Evolutionary conservation across 64 coral and sea anemone genomes (phyloP).

Genomic region (Orbicella faveolata): DNA sequence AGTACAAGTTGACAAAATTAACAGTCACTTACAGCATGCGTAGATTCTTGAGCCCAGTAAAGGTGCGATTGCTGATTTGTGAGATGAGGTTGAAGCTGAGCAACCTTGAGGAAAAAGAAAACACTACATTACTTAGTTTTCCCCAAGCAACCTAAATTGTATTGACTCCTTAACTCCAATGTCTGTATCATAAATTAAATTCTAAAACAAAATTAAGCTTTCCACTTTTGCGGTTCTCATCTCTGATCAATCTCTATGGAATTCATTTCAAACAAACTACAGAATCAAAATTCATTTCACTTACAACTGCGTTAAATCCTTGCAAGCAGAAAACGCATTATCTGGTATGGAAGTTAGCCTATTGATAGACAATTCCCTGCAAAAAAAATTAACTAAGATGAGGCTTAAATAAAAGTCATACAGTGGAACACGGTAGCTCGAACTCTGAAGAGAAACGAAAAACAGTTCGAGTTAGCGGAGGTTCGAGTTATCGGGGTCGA

Average conservation of each 20-base stretch:
- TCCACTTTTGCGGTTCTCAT: no score
- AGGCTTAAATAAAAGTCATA: not conserved
- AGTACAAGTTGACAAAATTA: not conserved
- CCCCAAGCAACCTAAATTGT: no score
- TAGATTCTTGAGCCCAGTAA: not conserved
- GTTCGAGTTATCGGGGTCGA: no score
- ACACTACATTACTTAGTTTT: not conserved
- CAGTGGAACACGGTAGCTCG: no score
- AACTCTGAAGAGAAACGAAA: no score
- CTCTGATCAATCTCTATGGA: no score
- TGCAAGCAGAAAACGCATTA: not conserved
- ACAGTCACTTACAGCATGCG: not conserved
- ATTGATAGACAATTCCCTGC: not conserved
- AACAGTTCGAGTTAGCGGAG: no score
- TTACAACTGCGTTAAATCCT: not conserved
- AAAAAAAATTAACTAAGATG: not conserved
- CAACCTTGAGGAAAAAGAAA: not conserved
- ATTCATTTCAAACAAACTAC: no score
- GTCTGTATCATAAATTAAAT: not conserved
- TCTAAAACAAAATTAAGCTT: no score
- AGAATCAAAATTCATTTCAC: not conserved
- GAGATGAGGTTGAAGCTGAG: not conserved
- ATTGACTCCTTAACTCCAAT: no score
- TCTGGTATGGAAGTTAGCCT: not conserved
- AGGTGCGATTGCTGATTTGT: not conserved